A percentile compares a stretch with the other conserved stretches of the same genome.
These are phyloP conservation scores for Naja naja DNA, from an alignment of 2,113 vertebrate species.

Conservation along the genomic window DNA sequence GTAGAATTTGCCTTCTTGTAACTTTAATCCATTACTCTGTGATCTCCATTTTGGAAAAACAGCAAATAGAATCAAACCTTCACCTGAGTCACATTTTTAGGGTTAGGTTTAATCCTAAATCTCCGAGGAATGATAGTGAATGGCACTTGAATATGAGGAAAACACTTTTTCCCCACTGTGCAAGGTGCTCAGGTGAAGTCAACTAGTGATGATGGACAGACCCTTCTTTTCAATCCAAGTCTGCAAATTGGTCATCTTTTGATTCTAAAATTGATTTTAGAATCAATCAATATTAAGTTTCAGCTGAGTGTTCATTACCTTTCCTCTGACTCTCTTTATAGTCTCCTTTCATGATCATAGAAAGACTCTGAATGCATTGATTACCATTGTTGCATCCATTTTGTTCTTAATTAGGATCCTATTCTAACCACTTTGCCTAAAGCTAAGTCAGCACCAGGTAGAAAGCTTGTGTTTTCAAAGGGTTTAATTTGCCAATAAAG, in stretches of 20 bases:
- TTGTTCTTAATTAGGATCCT: conserved; percentile 36
- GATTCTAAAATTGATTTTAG: conserved; percentile 10
- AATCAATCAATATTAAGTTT: conserved; percentile 9
- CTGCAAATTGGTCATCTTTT: background rate
- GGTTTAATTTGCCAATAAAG: conserved; percentile 1
- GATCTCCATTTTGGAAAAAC: background rate
- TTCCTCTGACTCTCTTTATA: conserved; percentile 24
- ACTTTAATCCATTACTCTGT: background rate
- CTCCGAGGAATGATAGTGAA: background rate
- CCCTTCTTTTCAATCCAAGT: background rate
- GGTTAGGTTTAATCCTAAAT: background rate
- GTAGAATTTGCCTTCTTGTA: background rate
- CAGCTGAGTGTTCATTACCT: conserved; percentile 8
- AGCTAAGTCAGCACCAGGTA: background rate
- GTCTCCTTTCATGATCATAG: conserved; percentile 33
- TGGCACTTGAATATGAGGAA: background rate
- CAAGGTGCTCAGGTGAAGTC: background rate
- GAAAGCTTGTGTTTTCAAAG: conserved; percentile 6
- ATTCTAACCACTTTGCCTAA: conserved; percentile 24
- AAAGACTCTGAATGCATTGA: conserved; percentile 28
- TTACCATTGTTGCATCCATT: conserved; percentile 1
- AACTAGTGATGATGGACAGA: background rate
- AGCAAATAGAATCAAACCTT: background rate
- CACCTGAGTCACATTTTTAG: background rate
- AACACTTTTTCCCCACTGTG: background rate